phyloP scores from a whole-genome alignment of 2,797 vertebrate species.

The Hydrolagus colliei region DNA sequence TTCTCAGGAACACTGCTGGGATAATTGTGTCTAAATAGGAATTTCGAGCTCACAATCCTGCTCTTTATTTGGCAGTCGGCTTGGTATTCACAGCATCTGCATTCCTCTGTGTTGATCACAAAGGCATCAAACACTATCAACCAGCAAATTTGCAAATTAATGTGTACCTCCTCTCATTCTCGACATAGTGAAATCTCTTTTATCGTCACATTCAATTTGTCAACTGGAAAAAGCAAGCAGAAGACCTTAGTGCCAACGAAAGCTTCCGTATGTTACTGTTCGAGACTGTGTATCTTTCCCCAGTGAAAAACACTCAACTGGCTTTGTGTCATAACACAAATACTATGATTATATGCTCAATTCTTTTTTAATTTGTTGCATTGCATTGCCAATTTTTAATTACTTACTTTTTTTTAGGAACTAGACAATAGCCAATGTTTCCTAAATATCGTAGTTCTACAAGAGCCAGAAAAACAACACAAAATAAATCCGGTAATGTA shows the following conservation, averaged over 20 bases:
- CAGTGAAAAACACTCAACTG: neutral
- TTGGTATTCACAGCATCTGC: neutral
- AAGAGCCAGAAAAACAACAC: neutral
- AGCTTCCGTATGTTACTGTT: neutral
- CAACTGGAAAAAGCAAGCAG: slow-evolving; percentile 1
- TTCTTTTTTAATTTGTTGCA: neutral
- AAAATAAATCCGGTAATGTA: neutral
- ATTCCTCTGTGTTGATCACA: neutral
- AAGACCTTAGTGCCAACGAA: slow-evolving; percentile 1
- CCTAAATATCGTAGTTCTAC: neutral
- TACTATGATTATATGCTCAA: neutral
- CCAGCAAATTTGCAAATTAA: neutral
- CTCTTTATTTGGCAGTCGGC: neutral
- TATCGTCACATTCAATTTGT: neutral
- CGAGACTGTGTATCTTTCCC: neutral
- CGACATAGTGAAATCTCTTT: neutral
- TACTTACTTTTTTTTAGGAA: too few relatives aligned
- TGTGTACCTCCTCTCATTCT: neutral
- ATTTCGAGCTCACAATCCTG: too few relatives aligned
- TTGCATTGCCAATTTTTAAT: neutral
- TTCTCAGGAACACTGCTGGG: too few relatives aligned
- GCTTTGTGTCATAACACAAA: neutral
- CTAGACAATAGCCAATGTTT: neutral
- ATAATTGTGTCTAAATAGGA: too few relatives aligned
- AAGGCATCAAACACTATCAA: neutral